Percentiles rank a stretch among this genome's conserved stretches.
Evolutionary conservation across 2,888 invertebrate species (phyloP).

Genomic region (Spialia ferax): DNA sequence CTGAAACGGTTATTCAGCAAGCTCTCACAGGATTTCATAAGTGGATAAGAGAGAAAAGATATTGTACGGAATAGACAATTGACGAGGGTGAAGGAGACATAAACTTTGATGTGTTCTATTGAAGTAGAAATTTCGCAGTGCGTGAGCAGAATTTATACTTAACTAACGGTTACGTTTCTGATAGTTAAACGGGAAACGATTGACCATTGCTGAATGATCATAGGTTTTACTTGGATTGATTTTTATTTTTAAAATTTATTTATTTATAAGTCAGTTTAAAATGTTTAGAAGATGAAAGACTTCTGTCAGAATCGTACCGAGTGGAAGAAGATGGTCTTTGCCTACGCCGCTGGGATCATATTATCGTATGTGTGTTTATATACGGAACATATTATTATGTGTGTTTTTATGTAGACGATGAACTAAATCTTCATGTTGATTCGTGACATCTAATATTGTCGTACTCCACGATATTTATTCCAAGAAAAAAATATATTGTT

Average conservation of each 20-base stretch:
- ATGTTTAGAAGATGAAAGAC: too few relatives aligned
- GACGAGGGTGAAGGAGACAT: conserved; percentile 69
- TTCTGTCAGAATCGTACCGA: too few relatives aligned
- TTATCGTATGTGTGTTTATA: too few relatives aligned
- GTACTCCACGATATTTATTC: conserved; percentile 39
- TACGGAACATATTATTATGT: too few relatives aligned
- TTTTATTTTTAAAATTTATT: too few relatives aligned
- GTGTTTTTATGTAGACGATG: too few relatives aligned
- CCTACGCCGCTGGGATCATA: too few relatives aligned
- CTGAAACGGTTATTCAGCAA: conserved; percentile 36
- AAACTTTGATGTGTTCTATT: conserved; percentile 71
- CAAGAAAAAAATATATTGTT: conserved; percentile 40
- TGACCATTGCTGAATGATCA: not conserved
- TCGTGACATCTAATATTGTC: conserved; percentile 56
- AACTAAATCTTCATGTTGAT: conserved; percentile 49
- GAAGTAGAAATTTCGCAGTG: conserved; percentile 64
- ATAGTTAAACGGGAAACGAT: not conserved
- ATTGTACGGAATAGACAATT: conserved; percentile 63
- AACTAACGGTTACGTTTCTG: not conserved
- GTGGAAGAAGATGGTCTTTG: too few relatives aligned
- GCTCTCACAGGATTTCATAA: conserved; percentile 51
- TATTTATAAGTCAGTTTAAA: too few relatives aligned
- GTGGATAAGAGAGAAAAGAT: conserved; percentile 54
- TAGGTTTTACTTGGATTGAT: too few relatives aligned
- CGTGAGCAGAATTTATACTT: conserved; percentile 67